A percentile compares a stretch with the other conserved stretches of the same genome.
phyloP scores from a whole-genome alignment of 2,113 vertebrate species.

The Formicarius rufipectus region DNA sequence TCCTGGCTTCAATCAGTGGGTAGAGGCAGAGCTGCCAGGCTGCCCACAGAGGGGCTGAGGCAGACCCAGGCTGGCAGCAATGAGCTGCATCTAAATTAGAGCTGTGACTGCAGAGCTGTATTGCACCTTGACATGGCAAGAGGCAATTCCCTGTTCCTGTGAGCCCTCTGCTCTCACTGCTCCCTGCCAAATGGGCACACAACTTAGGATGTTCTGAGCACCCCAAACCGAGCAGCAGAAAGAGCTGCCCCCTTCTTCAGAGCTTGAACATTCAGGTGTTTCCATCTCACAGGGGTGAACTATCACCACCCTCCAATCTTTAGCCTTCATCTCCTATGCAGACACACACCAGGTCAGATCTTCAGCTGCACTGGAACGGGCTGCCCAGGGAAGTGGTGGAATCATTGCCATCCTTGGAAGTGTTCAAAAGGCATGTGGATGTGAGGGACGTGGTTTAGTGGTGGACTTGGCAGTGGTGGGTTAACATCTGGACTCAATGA shows the following conservation, averaged over 20 bases:
- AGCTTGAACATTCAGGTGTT: background rate
- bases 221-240: background rate
- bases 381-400: background rate
- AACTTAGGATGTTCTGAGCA: background rate
- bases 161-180: fast-evolving
- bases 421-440: background rate
- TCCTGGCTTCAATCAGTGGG: background rate
- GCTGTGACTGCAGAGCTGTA: background rate
- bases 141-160: background rate
- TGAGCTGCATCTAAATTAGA: background rate
- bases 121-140: background rate
- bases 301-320: background rate
- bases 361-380: background rate
- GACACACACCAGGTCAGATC: background rate
- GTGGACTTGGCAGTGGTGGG: background rate
- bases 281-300: background rate
- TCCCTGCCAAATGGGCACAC: background rate
- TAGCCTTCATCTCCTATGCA: background rate
- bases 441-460: background rate
- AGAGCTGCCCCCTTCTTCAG: background rate
- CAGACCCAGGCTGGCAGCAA: background rate
- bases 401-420: background rate
- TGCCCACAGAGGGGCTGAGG: background rate
- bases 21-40: background rate
- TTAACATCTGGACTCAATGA: background rate